Evolutionary conservation across 1,140 invertebrate genomes (phyloP).

Genomic region (Drosophila azteca): DNA sequence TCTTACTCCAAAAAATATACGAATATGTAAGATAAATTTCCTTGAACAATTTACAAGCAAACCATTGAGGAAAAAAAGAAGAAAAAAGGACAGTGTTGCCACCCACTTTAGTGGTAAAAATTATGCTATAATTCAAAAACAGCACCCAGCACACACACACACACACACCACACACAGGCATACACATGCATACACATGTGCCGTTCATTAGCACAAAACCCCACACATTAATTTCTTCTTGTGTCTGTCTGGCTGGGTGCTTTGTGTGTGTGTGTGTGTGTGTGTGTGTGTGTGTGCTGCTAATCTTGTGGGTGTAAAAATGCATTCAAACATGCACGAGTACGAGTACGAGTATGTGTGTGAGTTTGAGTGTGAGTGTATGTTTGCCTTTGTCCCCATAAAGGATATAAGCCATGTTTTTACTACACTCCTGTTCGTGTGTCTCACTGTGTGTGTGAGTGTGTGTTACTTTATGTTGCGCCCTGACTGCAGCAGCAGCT

Average conservation of each 20-base stretch:
- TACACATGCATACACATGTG: conserved; percentile 22
- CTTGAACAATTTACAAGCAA: conserved; percentile 63
- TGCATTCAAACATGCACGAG: neutral
- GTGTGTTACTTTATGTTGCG: conserved; percentile 50
- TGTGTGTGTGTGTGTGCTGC: conserved; percentile 1
- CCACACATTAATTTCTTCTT: conserved; percentile 71
- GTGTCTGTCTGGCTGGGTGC: neutral
- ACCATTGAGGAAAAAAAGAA: conserved; percentile 8
- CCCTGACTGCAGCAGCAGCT: conserved; percentile 34
- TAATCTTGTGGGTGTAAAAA: no score
- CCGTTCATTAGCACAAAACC: conserved; percentile 79
- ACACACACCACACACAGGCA: conserved; percentile 17
- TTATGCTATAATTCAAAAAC: conserved; percentile 81
- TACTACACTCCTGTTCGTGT: conserved; percentile 18
- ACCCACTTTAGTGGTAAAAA: conserved; percentile 72
- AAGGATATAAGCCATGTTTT: conserved; percentile 61
- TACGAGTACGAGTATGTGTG: neutral
- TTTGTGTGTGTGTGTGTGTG: neutral
- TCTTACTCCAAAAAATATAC: conserved; percentile 15
- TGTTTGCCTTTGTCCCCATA: conserved; percentile 56
- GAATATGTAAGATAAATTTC: conserved; percentile 65
- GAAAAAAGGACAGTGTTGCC: conserved; percentile 39
- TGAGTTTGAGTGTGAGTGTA: conserved; percentile 37
- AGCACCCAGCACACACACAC: conserved; percentile 39
- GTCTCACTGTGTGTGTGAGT: neutral